A percentile compares a stretch with the other conserved stretches of the same genome.
Conservation (phyloP, 2,113 vertebrate genomes). For the Oreotrochilus melanogaster region DNA sequence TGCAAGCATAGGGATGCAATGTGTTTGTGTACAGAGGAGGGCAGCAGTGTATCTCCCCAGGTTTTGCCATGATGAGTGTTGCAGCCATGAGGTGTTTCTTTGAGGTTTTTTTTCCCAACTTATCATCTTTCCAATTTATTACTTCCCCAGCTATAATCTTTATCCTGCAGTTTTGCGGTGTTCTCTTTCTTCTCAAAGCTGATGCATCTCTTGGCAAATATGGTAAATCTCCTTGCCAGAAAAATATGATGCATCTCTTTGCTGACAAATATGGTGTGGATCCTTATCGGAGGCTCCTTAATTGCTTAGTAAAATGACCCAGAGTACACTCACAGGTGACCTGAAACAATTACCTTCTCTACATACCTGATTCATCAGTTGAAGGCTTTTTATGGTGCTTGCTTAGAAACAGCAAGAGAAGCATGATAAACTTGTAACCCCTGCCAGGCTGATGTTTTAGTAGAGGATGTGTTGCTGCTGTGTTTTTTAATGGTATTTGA, state of each 20-base stretch:
- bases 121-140: too few relatives aligned
- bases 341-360: slow-evolving; percentile 31
- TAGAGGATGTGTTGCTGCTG: neutral
- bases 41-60: neutral
- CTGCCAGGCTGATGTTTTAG: neutral
- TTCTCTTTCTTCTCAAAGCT: neutral
- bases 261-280: neutral
- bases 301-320: neutral
- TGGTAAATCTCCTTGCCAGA: neutral
- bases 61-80: neutral
- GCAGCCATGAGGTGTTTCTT: neutral
- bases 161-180: neutral
- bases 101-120: fast-evolving
- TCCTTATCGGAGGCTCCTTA: slow-evolving; percentile 44
- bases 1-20: neutral
- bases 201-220: neutral
- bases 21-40: neutral
- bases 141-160: neutral
- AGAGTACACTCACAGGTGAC: neutral
- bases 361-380: neutral
- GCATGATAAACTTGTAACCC: slow-evolving; percentile 23
- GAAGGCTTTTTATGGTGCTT: slow-evolving; percentile 56
- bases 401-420: slow-evolving; percentile 29
- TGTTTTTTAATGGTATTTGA: slow-evolving; percentile 15
- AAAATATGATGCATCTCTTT: slow-evolving; percentile 12